Evolutionary conservation across 2,888 invertebrate genomes (phyloP).

Genomic region (Chesias legatella): DNA sequence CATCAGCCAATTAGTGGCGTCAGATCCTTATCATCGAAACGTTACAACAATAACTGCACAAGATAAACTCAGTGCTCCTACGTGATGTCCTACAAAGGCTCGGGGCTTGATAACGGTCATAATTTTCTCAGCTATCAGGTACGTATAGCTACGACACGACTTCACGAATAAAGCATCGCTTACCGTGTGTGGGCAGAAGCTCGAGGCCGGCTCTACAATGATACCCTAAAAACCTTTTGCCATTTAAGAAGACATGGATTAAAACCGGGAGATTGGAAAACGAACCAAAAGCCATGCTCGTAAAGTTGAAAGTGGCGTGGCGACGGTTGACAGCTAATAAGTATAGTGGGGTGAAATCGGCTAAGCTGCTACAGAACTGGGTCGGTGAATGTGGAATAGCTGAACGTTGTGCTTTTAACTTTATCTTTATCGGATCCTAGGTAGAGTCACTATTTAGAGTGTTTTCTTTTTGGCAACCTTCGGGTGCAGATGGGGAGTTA

Average conservation of each 20-base stretch:
- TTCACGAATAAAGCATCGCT: constrained; percentile 10
- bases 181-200: constrained; percentile 18
- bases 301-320: constrained; percentile 7
- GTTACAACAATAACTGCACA: neutral
- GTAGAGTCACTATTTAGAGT: constrained; percentile 8
- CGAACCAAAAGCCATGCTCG: neutral
- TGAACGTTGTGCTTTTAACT: constrained; percentile 17
- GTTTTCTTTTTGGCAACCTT: constrained; percentile 8
- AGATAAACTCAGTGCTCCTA: constrained; percentile 10
- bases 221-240: constrained; percentile 15
- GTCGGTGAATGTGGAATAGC: constrained; percentile 24
- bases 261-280: neutral
- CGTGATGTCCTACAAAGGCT: constrained; percentile 8
- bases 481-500: neutral
- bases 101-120: constrained; percentile 8
- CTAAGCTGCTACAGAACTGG: constrained; percentile 25
- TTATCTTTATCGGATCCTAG: constrained; percentile 21
- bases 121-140: neutral
- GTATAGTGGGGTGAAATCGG: constrained; percentile 26
- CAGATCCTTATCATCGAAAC: constrained; percentile 1
- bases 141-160: neutral
- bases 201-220: constrained; percentile 12
- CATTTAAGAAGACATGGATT: constrained; percentile 5
- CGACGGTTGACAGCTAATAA: constrained; percentile 1
- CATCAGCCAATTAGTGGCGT: constrained; percentile 1